Conservation (phyloP, 2,797 vertebrate genomes). For the Pangasius mekongensis region DNA sequence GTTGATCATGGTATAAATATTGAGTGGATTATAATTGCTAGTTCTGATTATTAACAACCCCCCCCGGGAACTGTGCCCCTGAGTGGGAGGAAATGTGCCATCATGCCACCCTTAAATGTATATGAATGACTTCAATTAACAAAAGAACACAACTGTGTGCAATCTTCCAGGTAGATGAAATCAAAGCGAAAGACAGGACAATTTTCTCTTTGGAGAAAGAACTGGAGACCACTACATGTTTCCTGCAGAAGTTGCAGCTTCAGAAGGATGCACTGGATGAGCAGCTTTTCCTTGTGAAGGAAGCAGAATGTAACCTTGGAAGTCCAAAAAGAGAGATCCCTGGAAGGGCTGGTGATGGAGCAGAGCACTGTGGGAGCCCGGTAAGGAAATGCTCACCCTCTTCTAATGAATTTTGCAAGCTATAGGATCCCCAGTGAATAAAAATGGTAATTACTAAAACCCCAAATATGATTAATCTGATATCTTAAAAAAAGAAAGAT, state of each 20-base stretch:
- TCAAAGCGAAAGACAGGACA: slow-evolving; percentile 95
- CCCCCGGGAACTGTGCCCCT: too few relatives aligned
- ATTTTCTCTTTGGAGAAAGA: slow-evolving; percentile 96
- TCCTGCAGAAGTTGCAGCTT: slow-evolving; percentile 91
- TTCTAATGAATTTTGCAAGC: not conserved
- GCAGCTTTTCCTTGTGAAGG: slow-evolving; percentile 94
- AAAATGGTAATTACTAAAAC: not conserved
- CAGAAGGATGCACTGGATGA: slow-evolving; percentile 98
- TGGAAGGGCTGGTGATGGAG: slow-evolving; percentile 91
- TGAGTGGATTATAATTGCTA: too few relatives aligned
- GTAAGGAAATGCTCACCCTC: slow-evolving; percentile 71
- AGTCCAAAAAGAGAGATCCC: slow-evolving; percentile 98
- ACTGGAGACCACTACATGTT: slow-evolving; percentile 87
- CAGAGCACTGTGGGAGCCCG: slow-evolving; percentile 95
- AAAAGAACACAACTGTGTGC: not conserved
- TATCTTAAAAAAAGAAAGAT: not conserved
- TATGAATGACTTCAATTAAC: not conserved
- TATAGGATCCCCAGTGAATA: not conserved
- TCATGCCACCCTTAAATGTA: not conserved
- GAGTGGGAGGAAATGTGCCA: not conserved
- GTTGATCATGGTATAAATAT: too few relatives aligned
- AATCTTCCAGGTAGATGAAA: slow-evolving; percentile 92
- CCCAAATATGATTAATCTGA: not conserved
- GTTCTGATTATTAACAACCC: too few relatives aligned
- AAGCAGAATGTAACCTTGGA: slow-evolving; percentile 93